Conservation (phyloP, 2,797 vertebrate species). For the Cottoperca gobio region DNA sequence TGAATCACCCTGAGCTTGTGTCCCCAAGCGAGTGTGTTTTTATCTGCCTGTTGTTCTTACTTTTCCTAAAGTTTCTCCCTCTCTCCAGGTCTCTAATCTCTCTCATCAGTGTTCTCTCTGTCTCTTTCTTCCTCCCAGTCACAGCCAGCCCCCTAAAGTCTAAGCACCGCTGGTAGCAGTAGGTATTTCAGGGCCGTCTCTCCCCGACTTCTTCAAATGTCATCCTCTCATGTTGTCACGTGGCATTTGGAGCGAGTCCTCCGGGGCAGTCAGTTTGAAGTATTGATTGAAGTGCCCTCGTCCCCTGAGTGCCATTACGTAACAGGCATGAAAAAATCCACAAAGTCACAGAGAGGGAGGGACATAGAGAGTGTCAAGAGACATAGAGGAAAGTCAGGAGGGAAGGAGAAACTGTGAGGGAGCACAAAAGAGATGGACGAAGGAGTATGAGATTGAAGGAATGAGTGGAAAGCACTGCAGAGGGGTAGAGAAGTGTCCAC, state of each 20-base stretch:
- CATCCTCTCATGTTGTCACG: conserved; percentile 71
- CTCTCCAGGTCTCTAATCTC: conserved; percentile 52
- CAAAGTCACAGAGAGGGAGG: conserved; percentile 69
- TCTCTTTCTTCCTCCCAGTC: conserved; percentile 31
- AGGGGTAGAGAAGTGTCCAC: conserved; percentile 5
- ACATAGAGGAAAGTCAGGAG: conserved; percentile 20
- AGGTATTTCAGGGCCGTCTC: conserved; percentile 46
- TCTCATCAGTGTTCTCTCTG: conserved; percentile 54
- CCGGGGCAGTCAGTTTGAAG: conserved; percentile 67
- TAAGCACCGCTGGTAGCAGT: conserved; percentile 40
- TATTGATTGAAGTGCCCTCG: conserved; percentile 78
- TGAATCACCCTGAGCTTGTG: conserved; percentile 67
- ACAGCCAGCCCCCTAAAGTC: conserved; percentile 10
- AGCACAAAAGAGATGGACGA: conserved; percentile 15
- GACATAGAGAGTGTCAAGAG: conserved; percentile 3
- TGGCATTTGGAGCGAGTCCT: conserved; percentile 78
- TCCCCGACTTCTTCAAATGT: conserved; percentile 56
- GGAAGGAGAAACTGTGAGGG: conserved; percentile 19
- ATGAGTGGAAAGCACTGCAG: conserved; percentile 13
- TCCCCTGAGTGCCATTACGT: conserved; percentile 75
- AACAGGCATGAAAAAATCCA: conserved; percentile 77
- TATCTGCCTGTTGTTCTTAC: conserved; percentile 64
- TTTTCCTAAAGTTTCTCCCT: conserved; percentile 42
- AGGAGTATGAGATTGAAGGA: conserved; percentile 6
- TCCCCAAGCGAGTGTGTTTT: conserved; percentile 62